Percentiles rank a stretch among this genome's conserved stretches.
These are phyloP conservation scores for Astropecten irregularis DNA, from an alignment of 53 echinoderm and acorn worm genomes.

Conservation along the genomic window DNA sequence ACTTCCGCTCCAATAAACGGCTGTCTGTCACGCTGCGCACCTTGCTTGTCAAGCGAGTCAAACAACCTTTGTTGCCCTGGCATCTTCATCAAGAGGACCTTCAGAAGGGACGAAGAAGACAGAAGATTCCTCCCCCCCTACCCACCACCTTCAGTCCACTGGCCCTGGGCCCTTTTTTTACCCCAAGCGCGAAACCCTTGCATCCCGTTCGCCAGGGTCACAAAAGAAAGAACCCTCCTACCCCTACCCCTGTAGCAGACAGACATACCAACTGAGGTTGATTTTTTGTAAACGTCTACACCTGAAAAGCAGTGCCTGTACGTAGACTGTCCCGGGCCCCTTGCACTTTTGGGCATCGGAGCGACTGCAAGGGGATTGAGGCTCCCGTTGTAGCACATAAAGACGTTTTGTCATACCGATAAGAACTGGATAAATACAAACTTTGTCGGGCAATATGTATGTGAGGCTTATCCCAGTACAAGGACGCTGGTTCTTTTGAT, in stretches of 20 bases:
- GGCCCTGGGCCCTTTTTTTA: no score
- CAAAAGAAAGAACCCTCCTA: not conserved
- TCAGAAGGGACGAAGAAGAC: not conserved
- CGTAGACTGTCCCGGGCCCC: not conserved
- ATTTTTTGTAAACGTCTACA: slow-evolving; percentile 18
- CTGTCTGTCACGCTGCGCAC: no score
- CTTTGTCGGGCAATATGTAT: slow-evolving; percentile 23
- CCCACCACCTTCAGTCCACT: not conserved
- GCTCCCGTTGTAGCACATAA: not conserved
- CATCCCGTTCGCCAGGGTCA: no score
- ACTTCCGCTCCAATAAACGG: no score
- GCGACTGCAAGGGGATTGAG: not conserved
- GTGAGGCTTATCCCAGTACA: slow-evolving; percentile 7
- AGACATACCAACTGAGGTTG: not conserved
- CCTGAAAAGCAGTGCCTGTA: slow-evolving; percentile 10
- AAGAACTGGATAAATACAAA: slow-evolving; percentile 24
- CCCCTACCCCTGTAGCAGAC: not conserved
- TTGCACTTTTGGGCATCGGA: slow-evolving; percentile 35
- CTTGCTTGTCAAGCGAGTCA: no score
- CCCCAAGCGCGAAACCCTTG: no score
- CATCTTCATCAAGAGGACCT: not conserved
- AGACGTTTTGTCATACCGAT: not conserved
- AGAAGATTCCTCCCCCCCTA: not conserved
- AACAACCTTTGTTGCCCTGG: no score
- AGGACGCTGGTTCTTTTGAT: not conserved